These are phyloP conservation scores for Gryon sp. DNA, from an alignment of 1,140 invertebrate species.

Conservation along the genomic window DNA sequence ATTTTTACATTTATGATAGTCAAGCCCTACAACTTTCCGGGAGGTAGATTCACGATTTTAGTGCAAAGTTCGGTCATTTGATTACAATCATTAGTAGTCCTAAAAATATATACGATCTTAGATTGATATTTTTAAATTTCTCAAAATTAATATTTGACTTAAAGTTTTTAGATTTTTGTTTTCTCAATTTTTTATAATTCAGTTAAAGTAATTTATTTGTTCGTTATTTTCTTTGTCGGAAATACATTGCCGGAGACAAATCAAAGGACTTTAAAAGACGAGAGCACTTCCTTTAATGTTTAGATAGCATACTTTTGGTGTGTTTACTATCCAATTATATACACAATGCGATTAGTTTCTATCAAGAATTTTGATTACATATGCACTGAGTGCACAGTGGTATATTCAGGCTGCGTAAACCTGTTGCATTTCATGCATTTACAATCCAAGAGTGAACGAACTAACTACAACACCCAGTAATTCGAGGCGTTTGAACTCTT, in stretches of 20 bases:
- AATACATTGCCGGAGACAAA: no score
- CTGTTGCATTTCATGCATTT: constrained; percentile 64
- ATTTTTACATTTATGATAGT: constrained; percentile 39
- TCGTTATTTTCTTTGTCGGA: no score
- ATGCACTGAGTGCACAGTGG: constrained; percentile 16
- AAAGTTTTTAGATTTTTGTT: constrained; percentile 14
- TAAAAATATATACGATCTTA: constrained; percentile 12
- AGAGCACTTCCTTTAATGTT: no score
- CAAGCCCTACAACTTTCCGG: not conserved
- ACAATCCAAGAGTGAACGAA: constrained; percentile 60
- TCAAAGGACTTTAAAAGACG: no score
- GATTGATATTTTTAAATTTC: no score
- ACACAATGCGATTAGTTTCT: constrained; percentile 18
- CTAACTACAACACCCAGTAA: constrained; percentile 38
- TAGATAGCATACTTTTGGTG: not conserved
- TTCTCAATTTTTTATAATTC: no score
- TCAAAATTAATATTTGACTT: no score
- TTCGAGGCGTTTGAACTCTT: not conserved
- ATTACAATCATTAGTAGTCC: constrained; percentile 39
- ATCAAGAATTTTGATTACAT: constrained; percentile 33
- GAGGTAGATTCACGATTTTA: constrained; percentile 9
- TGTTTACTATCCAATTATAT: not conserved
- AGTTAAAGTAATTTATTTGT: no score
- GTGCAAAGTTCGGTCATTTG: constrained; percentile 34
- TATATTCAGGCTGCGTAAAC: constrained; percentile 59